Base-by-base conservation (phyloP, 2,113 vertebrate genomes). In the Antechinus stuartii region DNA sequence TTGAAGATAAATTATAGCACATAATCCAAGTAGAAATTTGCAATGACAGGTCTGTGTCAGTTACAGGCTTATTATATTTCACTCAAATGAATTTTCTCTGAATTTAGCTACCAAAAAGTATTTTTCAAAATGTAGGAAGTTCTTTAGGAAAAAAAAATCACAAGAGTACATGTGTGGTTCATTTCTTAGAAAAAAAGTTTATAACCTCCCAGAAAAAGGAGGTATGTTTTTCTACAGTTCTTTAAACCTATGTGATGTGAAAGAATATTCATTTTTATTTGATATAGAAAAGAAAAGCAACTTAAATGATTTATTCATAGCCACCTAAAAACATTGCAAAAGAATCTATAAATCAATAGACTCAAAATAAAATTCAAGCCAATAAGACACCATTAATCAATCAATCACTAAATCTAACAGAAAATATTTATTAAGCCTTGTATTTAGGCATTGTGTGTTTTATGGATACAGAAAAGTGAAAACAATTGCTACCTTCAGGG, bases 1-100 rank as follows among this genome's bases (percentile, higher is more conserved):
- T 11, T 46, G 52, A 89, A 93, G 76, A 93, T 95, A 42, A 94
- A 91, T 97, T 61, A 89, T 84, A 97, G 35, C 52, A 95, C 35
- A 94, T 94, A 96, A 96, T 47, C 4, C 55, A 52, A 27, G 25
- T 61, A 94, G 90, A 97, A 97, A 95, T 54, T 0, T 0, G 42
- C 54, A 61, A 23, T 47, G 92, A 46, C n/a, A 95, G 96, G 2
- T 30, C 55, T 25, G 9, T 54, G 90, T 57, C 42, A 54, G 27
- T 49, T 94, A 84, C 61, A 90, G 8, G 30, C 1, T 90, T 89
- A n/a, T n/a, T 90, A 84, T 49, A 91, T 89, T 96, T 93, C 57
- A 54, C 8, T 89, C 14, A 93, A 54, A 27, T 27, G 35, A 27
- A 54, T 91, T 55, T 90, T 92, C 25, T 27, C 8, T 54, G 92